Base-by-base conservation (phyloP, 37 sponge, comb jelly and placozoan species). In the Theonella swinhoei region DNA sequence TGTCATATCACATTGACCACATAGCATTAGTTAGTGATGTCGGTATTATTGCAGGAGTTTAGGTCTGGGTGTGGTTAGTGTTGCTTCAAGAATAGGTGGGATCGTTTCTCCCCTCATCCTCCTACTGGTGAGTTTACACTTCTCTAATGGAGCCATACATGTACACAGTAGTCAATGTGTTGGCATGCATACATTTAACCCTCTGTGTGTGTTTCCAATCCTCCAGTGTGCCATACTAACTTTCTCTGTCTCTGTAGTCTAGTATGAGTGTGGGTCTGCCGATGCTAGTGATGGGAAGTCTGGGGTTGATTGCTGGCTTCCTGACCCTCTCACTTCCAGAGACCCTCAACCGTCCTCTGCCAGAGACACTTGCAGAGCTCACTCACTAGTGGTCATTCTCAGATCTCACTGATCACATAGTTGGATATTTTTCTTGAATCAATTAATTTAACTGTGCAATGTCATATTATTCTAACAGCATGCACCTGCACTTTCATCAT, bases 261-360 rank as follows among this genome's bases (percentile, higher is more conserved):
- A 25, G 2, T 39, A 0, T 68, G 54, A 59, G 30, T 17, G 43
- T 25, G 4, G 62, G 80, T 54, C 60, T 89, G 1, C 85, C 85
- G 11, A 84, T 89, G 89, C 30, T 83, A 38, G 37, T 88, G 24
- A 80, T 92, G 88, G 89, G 93, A 32, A 28, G 39, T 0, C 38
- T 92, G 31, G 68, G 77, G 26, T 23, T 64, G 3, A 68, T n/a
- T 4, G 81, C 78, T 41, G 89, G 89, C 0, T 0, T 81, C 7
- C 74, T 84, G 8, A 67, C 80, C 24, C 64, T 88, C 76, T 24
- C 54, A 11, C 89, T 92, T 11, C 93, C 93, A 22, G 93, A 92
- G 73, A 92, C 93, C n/a, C 64, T 83, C 8, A 64, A 84, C 74
- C 37, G 61, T 38, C 85, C 89, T 0, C 61, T 88, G 61, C 89